Evolutionary conservation across 2,113 vertebrate genomes (phyloP).

Genomic region (Trichomycterus rosablanca): DNA sequence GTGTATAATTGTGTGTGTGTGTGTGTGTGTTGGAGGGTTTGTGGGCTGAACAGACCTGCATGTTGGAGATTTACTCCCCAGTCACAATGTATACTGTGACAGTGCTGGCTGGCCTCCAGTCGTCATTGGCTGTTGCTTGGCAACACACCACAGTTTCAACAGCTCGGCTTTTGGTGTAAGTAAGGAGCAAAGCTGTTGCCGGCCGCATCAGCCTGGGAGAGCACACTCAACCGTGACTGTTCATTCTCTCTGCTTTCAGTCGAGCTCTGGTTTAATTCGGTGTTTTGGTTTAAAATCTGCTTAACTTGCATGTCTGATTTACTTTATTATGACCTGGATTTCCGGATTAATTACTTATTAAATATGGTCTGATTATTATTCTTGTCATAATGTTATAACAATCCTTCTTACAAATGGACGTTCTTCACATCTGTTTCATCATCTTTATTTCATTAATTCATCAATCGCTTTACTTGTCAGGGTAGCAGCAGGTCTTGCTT

Average conservation of each 20-base stretch:
- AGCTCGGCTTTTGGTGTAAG: conserved; percentile 56
- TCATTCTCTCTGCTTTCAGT: conserved; percentile 1
- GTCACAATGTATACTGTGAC: conserved; percentile 57
- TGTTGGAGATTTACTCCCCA: conserved; percentile 51
- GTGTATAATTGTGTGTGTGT: neutral
- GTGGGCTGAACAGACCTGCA: neutral
- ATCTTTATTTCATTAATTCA: too few relatives aligned
- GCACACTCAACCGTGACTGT: conserved; percentile 12
- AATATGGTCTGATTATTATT: too few relatives aligned
- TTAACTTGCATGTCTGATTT: too few relatives aligned
- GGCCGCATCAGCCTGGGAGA: conserved; percentile 24
- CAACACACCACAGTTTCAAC: conserved; percentile 72
- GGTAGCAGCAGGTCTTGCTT: too few relatives aligned
- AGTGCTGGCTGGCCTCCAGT: conserved; percentile 62
- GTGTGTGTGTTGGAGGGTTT: neutral
- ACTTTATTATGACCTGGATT: too few relatives aligned
- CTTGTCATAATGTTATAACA: too few relatives aligned
- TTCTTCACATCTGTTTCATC: too few relatives aligned
- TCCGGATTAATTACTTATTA: too few relatives aligned
- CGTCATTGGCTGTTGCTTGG: conserved; percentile 72
- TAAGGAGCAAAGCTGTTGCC: conserved; percentile 51
- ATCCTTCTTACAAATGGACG: too few relatives aligned
- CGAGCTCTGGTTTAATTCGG: too few relatives aligned
- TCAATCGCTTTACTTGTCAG: too few relatives aligned
- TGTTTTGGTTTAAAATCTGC: too few relatives aligned